Percentiles rank a stretch among this genome's conserved stretches.
Evolutionary conservation across 2,888 invertebrate species (phyloP).

Genomic region (Orchesellides sinensis): DNA sequence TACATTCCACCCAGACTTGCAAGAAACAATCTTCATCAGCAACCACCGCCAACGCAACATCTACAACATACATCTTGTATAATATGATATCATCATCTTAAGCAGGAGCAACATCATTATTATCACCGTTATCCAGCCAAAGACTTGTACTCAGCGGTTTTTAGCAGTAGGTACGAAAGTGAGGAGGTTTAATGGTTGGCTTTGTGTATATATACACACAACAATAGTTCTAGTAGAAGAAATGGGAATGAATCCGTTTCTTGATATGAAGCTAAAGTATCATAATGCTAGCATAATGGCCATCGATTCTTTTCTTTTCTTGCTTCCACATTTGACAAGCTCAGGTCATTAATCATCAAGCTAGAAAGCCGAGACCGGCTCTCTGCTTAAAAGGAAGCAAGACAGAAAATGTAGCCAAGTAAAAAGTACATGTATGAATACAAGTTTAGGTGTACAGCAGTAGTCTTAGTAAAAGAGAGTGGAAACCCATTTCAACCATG

Average conservation of each 20-base stretch:
- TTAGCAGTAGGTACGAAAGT: neutral
- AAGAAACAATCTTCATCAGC: slow-evolving; percentile 53
- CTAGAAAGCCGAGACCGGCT: slow-evolving; percentile 56
- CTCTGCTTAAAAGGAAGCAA: slow-evolving; percentile 50
- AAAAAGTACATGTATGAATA: slow-evolving; percentile 15
- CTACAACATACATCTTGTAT: slow-evolving; percentile 15
- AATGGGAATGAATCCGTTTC: slow-evolving; percentile 54
- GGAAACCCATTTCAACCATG: slow-evolving; percentile 37
- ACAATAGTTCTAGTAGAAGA: slow-evolving; percentile 31
- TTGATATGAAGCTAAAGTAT: slow-evolving; percentile 48
- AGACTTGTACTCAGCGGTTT: slow-evolving; percentile 21
- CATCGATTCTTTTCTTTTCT: slow-evolving; percentile 71
- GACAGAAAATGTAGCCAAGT: slow-evolving; percentile 44
- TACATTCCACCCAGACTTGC: slow-evolving; percentile 4
- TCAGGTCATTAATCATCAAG: slow-evolving; percentile 73
- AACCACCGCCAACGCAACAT: slow-evolving; percentile 8
- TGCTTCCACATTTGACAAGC: slow-evolving; percentile 73
- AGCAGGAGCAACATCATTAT: slow-evolving; percentile 53
- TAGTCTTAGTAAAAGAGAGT: slow-evolving; percentile 9
- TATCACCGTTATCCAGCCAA: slow-evolving; percentile 43
- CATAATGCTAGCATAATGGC: slow-evolving; percentile 63
- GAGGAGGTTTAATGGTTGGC: neutral
- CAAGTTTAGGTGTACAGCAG: neutral
- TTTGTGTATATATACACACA: slow-evolving; percentile 1
- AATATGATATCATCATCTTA: slow-evolving; percentile 19